Evolutionary conservation across 2,797 vertebrate genomes (phyloP).

Genomic region (Scolopax bukidnonensis): DNA sequence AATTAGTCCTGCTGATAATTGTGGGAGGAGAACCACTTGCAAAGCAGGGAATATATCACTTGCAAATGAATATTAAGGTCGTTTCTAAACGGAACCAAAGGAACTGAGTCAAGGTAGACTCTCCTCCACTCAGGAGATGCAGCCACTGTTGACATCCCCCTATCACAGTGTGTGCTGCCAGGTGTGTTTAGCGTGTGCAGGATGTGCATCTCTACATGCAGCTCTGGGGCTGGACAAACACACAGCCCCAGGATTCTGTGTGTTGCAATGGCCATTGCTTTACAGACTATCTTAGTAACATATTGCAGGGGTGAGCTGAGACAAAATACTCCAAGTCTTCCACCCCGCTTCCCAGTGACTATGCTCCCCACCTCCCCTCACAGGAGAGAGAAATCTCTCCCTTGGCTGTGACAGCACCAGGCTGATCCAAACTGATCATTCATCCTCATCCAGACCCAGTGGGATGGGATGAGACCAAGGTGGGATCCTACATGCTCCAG

Average conservation of each 20-base stretch:
- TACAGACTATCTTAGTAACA: constrained; percentile 49
- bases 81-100: constrained; percentile 35
- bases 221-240: neutral
- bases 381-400: neutral
- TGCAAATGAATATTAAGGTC: constrained; percentile 64
- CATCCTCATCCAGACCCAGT: neutral
- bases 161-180: neutral
- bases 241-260: neutral
- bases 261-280: constrained; percentile 5
- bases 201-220: constrained; percentile 26
- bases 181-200: neutral
- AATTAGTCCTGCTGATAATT: constrained; percentile 30
- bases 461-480: neutral
- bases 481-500: fast-evolving
- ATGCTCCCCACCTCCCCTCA: neutral
- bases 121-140: neutral
- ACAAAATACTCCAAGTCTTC: constrained; percentile 6
- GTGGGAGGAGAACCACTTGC: constrained; percentile 43
- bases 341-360: neutral
- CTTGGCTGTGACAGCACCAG: neutral
- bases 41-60: constrained; percentile 54
- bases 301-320: constrained; percentile 35
- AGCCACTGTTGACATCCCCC: constrained; percentile 47
- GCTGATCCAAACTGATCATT: neutral
- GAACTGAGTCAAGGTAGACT: neutral